Percentiles rank a stretch among this genome's conserved stretches.
Conservation (phyloP, 2,797 vertebrate species). For the Cheirogaleus major region DNA sequence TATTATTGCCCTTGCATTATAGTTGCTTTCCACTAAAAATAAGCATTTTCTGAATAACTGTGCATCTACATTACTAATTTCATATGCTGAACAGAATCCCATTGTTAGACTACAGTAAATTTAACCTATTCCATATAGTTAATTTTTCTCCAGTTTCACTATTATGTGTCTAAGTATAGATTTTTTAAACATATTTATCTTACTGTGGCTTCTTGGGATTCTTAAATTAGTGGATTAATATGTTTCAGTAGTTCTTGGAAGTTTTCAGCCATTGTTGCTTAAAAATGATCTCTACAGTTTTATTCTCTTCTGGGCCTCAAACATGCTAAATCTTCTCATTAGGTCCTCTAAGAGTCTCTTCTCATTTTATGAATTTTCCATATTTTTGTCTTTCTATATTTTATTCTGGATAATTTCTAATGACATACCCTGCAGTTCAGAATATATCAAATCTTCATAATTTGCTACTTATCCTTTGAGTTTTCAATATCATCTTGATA, state of each 20-base stretch:
- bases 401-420: not conserved
- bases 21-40: not conserved
- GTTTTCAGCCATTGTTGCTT: not conserved
- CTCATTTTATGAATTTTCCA: not conserved
- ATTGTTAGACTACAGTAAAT: not conserved
- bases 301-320: not conserved
- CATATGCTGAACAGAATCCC: not conserved
- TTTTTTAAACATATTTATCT: not conserved
- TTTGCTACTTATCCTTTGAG: not conserved
- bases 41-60: not conserved
- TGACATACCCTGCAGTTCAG: not conserved
- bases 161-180: not conserved
- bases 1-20: not conserved
- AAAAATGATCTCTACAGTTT: not conserved
- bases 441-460: slow-evolving; percentile 9
- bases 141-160: slow-evolving; percentile 9
- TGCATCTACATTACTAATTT: not conserved
- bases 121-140: not conserved
- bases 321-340: not conserved
- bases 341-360: not conserved
- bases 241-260: not conserved
- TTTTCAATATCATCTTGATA: not conserved
- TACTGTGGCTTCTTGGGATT: not conserved
- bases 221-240: not conserved
- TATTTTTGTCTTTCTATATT: not conserved